Base-by-base conservation (phyloP, 2,113 vertebrate species). In the Columba janthina region DNA sequence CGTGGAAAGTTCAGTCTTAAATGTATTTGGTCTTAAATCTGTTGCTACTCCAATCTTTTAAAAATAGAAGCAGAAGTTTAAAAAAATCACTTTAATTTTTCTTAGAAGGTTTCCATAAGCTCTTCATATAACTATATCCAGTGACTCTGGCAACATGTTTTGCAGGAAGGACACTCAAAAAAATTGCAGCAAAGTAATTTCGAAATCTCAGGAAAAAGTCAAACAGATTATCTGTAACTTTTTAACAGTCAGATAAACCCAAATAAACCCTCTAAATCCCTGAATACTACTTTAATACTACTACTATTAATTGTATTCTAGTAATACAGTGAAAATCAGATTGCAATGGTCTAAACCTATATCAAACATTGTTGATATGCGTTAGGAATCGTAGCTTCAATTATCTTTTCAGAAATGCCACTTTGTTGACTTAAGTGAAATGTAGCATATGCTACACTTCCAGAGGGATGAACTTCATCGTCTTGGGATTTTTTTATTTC, bases 371-470 rank as follows among this genome's bases (percentile, higher is more conserved):
- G 61, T 53, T 92, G 79, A 72, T 90, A 78, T 24, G 34, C 81
- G 42, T 67, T 94, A 75, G 48, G 51, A 89, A 89, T 91, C 32
- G 66, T 57, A 83, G 38, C 40, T 81, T 90, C 70, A 85, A 94
- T 53, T 84, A 8, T 87, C 29, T 81, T 91, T 81, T 65, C 42
- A 91, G 65, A 95, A 96, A 91, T 89, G 70, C 74, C 78, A 90
- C 48, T 93, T 88, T 91, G 85, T 94, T 93, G 70, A 93, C 78
- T 91, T 38, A 84, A 93, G 34, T 74, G 60, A 76, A 80, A 29
- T 77, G 74, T 51, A 93, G n/a, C 83, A 92, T 91, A 84, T 96
- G 88, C 36, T 96, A 48, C 54, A 50, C 19, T 90, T 92, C 75
- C 83, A 86, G 69, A 75, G 28, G 31, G 38, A 92, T 75, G 40